phyloP scores from a whole-genome alignment of 2,888 invertebrate genomes.

The Neria commutata region DNA sequence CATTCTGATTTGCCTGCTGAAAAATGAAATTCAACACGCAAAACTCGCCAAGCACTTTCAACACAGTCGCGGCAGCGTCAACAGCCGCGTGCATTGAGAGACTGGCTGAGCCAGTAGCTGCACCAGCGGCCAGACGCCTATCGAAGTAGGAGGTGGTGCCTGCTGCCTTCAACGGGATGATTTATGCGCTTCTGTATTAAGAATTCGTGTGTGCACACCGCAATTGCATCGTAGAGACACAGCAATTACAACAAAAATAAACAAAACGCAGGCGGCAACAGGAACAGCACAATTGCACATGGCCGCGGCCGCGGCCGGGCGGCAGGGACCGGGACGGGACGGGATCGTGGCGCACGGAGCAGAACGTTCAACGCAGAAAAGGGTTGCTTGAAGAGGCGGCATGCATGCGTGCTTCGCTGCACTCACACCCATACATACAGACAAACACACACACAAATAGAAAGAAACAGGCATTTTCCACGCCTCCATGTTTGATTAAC shows the following conservation, averaged over 20 bases:
- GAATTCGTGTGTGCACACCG: conserved; percentile 6
- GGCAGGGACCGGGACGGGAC: too few relatives aligned
- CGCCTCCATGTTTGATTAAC: conserved; percentile 11
- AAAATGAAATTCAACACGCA: not conserved
- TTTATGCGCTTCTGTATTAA: conserved; percentile 22
- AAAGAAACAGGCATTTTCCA: not conserved
- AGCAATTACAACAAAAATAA: not conserved
- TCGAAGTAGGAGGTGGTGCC: conserved; percentile 17
- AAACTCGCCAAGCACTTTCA: not conserved
- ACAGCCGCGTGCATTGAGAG: not conserved
- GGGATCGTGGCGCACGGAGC: too few relatives aligned
- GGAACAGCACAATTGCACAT: too few relatives aligned
- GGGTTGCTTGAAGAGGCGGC: not conserved
- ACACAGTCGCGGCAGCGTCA: not conserved
- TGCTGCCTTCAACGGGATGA: conserved; percentile 16
- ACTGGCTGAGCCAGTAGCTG: conserved; percentile 14
- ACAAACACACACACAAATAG: too few relatives aligned
- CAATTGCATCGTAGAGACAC: not conserved
- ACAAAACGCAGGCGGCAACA: too few relatives aligned
- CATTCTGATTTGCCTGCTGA: conserved; percentile 34
- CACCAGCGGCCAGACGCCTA: conserved; percentile 11
- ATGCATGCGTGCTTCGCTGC: not conserved
- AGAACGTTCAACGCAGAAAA: too few relatives aligned
- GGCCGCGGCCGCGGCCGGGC: too few relatives aligned
- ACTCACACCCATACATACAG: too few relatives aligned